Percentiles rank a stretch among this genome's conserved stretches.
phyloP scores from a whole-genome alignment of 2,888 invertebrate species.

The Podabrus alpinus region DNA sequence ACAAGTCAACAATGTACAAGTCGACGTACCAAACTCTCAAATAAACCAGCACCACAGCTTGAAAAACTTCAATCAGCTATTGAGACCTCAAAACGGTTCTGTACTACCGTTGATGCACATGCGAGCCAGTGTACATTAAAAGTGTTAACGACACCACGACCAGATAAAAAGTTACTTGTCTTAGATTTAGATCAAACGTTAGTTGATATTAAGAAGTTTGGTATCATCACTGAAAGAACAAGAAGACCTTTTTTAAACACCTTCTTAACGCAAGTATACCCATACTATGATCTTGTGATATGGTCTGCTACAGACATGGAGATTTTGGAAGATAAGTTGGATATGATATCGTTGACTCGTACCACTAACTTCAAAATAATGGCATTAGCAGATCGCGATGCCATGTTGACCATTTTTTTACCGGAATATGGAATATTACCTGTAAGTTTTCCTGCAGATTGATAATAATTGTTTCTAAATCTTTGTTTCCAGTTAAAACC shows the following conservation, averaged over 20 bases:
- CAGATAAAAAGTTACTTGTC: not conserved
- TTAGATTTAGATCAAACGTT: not conserved
- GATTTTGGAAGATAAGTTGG: not conserved
- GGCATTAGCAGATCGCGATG: not conserved
- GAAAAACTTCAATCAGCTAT: not conserved
- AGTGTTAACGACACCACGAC: not conserved
- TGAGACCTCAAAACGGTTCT: not conserved
- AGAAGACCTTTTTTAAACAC: not conserved
- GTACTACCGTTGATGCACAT: not conserved
- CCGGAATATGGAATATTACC: not conserved
- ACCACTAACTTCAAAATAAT: not conserved
- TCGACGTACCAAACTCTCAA: not conserved
- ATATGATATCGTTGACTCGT: not conserved
- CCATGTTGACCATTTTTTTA: not conserved
- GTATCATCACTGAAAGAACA: not conserved
- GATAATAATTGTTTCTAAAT: not conserved
- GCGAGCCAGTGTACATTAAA: not conserved
- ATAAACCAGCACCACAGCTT: not conserved
- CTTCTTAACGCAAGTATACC: not conserved
- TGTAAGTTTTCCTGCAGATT: not conserved
- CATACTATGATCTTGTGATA: not conserved
- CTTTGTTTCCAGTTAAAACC: not conserved
- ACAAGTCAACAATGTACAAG: not conserved
- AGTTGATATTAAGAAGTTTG: not conserved
- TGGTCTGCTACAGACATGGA: not conserved